These are phyloP conservation scores for Zonotrichia albicollis DNA, from an alignment of 2,797 vertebrate genomes.

Conservation along the genomic window DNA sequence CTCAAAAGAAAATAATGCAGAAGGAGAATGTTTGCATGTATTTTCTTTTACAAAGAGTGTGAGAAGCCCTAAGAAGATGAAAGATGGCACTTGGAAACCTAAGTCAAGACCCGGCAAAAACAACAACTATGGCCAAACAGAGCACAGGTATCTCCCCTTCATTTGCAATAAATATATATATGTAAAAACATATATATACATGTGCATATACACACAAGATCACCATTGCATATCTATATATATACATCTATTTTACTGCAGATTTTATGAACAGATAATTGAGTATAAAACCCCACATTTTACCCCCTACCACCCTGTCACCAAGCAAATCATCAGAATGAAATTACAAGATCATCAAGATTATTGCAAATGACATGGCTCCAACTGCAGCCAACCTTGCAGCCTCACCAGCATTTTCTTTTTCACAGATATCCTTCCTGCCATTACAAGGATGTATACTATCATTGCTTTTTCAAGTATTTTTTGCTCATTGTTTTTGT, in stretches of 20 bases:
- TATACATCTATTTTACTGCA: neutral
- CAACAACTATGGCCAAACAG: neutral
- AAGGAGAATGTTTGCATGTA: neutral
- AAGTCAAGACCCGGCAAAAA: neutral
- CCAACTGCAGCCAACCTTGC: fast-evolving
- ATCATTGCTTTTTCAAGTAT: neutral
- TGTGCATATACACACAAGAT: fast-evolving
- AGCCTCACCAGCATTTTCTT: neutral
- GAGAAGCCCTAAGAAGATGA: neutral
- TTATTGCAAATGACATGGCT: neutral
- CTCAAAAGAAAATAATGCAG: neutral
- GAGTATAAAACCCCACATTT: neutral
- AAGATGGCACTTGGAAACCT: neutral
- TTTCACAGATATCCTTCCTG: neutral
- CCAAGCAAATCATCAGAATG: neutral
- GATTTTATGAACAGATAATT: neutral
- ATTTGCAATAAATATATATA: neutral
- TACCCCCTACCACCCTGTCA: neutral
- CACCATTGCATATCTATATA: neutral
- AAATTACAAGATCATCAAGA: neutral
- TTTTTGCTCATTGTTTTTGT: neutral
- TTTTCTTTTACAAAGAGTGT: neutral
- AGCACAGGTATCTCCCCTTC: neutral
- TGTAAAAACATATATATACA: neutral
- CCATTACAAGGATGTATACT: neutral